Percentiles rank a stretch among this genome's conserved stretches.
Evolutionary conservation across 2,888 invertebrate genomes (phyloP).

Genomic region (Lymantria monacha): DNA sequence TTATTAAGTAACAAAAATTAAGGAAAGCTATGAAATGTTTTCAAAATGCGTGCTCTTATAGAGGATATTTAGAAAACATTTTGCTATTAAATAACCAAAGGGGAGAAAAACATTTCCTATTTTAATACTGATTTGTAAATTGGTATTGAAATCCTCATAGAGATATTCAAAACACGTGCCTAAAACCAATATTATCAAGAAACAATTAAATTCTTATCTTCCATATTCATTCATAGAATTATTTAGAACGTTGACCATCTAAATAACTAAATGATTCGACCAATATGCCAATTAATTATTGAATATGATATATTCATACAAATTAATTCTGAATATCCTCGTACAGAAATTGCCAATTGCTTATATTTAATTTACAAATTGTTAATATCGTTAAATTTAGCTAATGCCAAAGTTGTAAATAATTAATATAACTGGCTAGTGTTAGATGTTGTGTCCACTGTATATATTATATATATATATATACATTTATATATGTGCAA

Average conservation of each 20-base stretch:
- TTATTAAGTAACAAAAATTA: not conserved
- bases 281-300: not conserved
- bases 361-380: not conserved
- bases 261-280: not conserved
- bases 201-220: no score
- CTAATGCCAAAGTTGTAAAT: conserved; percentile 78
- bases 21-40: not conserved
- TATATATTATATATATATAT: conserved; percentile 16
- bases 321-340: not conserved
- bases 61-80: not conserved
- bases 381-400: conserved; percentile 35
- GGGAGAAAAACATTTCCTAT: no score
- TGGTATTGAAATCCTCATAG: no score
- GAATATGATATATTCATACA: not conserved
- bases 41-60: not conserved
- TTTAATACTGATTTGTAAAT: no score
- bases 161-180: no score
- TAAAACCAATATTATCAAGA: no score
- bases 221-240: no score
- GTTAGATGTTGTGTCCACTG: conserved; percentile 56
- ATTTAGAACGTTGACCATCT: no score
- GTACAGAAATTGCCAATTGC: not conserved
- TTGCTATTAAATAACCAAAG: not conserved
- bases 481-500: conserved; percentile 32
- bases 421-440: conserved; percentile 39